Conservation (phyloP, 2,888 invertebrate genomes). For the Linnaemya vulpina region DNA sequence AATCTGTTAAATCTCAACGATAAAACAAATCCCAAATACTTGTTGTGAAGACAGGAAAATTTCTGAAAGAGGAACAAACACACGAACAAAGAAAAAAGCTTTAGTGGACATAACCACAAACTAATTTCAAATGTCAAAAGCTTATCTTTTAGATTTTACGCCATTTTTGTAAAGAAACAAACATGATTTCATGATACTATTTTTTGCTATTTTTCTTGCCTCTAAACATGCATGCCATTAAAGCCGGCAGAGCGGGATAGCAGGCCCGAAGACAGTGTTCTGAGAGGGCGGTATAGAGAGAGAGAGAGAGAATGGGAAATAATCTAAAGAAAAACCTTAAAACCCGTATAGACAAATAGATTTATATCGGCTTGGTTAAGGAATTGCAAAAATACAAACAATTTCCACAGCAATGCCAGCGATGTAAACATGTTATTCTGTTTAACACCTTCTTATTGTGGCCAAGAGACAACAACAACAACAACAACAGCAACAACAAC, state of each 20-base stretch:
- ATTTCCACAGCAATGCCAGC: conserved; percentile 41
- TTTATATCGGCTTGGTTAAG: conserved; percentile 54
- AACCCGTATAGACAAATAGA: conserved; percentile 62
- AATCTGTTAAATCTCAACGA: conserved; percentile 50
- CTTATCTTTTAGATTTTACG: conserved; percentile 77
- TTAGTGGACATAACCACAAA: conserved; percentile 70
- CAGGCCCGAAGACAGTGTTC: not conserved
- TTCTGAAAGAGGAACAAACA: not conserved
- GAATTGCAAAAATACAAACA: conserved; percentile 53
- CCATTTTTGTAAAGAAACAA: conserved; percentile 65
- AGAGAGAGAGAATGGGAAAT: conserved; percentile 2
- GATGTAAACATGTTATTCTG: conserved; percentile 56
- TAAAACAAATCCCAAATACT: conserved; percentile 43
- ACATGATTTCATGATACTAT: conserved; percentile 79
- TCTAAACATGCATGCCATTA: conserved; percentile 20
- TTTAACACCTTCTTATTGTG: conserved; percentile 67
- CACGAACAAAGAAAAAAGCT: not conserved
- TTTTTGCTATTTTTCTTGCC: conserved; percentile 36
- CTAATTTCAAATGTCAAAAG: conserved; percentile 81
- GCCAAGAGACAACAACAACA: conserved; percentile 28
- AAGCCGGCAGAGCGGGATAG: not conserved
- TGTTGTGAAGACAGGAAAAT: conserved; percentile 14
- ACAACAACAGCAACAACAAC: conserved; percentile 1
- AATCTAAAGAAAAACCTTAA: conserved; percentile 45
- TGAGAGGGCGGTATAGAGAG: not conserved